These are phyloP conservation scores for Sphinx pinastri DNA, from an alignment of 2,888 invertebrate species.

Conservation along the genomic window DNA sequence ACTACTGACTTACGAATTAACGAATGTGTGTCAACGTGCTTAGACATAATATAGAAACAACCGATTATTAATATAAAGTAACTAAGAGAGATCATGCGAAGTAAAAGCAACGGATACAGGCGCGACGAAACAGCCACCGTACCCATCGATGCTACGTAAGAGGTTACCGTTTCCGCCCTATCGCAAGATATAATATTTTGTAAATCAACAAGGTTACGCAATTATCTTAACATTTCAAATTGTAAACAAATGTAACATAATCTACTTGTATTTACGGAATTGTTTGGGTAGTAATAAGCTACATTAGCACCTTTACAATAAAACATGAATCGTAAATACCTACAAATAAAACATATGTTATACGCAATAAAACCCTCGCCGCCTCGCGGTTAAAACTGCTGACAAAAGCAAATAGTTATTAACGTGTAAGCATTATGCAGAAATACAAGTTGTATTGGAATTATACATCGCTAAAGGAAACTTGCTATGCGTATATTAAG, in stretches of 20 bases:
- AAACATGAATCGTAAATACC: background rate
- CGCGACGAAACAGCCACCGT: background rate
- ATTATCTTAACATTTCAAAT: background rate
- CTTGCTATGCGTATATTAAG: background rate
- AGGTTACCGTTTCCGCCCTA: constrained; percentile 6
- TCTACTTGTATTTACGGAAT: no score
- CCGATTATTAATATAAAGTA: constrained; percentile 53
- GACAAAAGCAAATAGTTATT: background rate
- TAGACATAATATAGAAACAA: constrained; percentile 41
- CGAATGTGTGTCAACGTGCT: no score
- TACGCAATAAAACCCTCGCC: background rate
- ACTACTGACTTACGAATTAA: background rate
- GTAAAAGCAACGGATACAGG: constrained; percentile 46
- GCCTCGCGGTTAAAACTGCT: background rate
- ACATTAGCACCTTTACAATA: background rate
- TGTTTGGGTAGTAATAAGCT: no score
- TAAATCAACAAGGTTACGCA: constrained; percentile 16
- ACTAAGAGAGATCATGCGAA: constrained; percentile 56
- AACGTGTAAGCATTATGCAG: background rate
- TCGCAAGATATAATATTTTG: constrained; percentile 17
- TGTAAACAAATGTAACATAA: no score
- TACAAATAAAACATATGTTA: background rate
- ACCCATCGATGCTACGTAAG: constrained; percentile 14
- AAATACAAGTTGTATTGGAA: background rate
- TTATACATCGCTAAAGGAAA: background rate